Evolutionary conservation across 2,113 vertebrate genomes (phyloP).

Genomic region (Rhizomys pruinosus): DNA sequence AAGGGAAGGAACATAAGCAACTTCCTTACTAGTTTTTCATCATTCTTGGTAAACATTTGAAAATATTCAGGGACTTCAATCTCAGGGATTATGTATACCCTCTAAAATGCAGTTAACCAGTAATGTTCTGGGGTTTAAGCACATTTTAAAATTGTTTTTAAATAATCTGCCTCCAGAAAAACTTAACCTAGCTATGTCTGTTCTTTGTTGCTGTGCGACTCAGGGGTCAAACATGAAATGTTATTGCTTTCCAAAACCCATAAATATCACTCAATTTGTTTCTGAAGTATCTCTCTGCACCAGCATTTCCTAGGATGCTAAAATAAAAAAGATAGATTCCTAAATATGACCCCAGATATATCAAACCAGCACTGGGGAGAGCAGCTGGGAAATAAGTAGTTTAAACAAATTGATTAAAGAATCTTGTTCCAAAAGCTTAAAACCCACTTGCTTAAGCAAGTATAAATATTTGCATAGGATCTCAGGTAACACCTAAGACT

Average conservation of each 20-base stretch:
- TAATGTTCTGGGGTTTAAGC: neutral
- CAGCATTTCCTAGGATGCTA: neutral
- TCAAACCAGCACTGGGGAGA: neutral
- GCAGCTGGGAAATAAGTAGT: neutral
- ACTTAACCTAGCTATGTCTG: neutral
- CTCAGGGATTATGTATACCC: neutral
- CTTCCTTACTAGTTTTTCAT: neutral
- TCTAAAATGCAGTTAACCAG: constrained; percentile 41
- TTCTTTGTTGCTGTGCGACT: neutral
- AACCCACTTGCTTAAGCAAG: neutral
- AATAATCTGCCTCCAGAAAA: neutral
- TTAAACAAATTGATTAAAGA: neutral
- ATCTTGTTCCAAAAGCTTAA: neutral
- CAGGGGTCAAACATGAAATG: neutral
- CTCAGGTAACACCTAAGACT: neutral
- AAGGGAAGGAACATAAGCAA: neutral
- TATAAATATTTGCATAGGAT: neutral
- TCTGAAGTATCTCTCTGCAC: neutral
- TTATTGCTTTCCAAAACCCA: neutral
- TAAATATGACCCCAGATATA: neutral
- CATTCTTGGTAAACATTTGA: neutral
- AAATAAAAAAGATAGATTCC: neutral
- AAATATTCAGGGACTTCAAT: neutral
- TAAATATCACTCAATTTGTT: neutral
- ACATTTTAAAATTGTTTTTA: constrained; percentile 27